A percentile compares a stretch with the other conserved stretches of the same genome.
Conservation (phyloP, 2,797 vertebrate genomes). For the Chrysocyon brachyurus region DNA sequence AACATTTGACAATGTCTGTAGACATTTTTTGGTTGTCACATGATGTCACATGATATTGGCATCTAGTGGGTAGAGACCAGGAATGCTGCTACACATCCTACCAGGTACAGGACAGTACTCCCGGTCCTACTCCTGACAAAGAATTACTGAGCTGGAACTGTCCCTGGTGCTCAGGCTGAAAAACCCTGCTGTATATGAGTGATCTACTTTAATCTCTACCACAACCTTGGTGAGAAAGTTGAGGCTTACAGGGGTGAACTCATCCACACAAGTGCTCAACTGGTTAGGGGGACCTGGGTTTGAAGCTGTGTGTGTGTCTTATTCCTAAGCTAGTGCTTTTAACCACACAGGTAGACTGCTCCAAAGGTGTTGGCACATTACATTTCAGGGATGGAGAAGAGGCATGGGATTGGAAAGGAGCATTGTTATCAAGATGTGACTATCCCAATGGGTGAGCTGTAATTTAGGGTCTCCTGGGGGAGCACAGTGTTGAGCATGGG, state of each 20-base stretch:
- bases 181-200: neutral
- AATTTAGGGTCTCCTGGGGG: neutral
- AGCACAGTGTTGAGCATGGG: accelerated
- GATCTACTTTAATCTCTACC: neutral
- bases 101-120: neutral
- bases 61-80: neutral
- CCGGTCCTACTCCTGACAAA: neutral
- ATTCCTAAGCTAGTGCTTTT: neutral
- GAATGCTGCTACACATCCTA: neutral
- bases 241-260: neutral
- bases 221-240: neutral
- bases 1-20: neutral
- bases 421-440: neutral
- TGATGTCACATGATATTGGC: neutral
- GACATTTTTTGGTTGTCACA: neutral
- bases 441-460: neutral
- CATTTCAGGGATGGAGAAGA: neutral
- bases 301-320: neutral
- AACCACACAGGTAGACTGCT: neutral
- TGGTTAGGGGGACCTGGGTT: neutral
- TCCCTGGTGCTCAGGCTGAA: neutral
- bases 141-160: neutral
- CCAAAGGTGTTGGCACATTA: neutral
- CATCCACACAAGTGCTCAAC: neutral
- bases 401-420: neutral